These are phyloP conservation scores for Scolanthus callimorphus DNA, from an alignment of 92 coral and sea anemone species.

Conservation along the genomic window DNA sequence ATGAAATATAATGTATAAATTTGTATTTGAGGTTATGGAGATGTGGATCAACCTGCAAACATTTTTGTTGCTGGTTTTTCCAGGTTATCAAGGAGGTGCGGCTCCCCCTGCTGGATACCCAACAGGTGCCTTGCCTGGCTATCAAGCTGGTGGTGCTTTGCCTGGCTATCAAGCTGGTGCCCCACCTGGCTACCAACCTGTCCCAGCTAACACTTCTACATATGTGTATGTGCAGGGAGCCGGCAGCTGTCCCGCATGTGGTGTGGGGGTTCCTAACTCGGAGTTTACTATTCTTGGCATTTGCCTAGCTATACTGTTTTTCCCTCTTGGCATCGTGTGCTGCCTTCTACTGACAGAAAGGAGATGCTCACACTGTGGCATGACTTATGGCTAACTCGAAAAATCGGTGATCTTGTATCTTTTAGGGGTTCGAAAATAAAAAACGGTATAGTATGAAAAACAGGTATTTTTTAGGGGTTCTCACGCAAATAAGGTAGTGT, in stretches of 20 bases:
- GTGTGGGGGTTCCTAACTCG: constrained; percentile 18
- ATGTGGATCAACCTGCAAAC: too few relatives aligned
- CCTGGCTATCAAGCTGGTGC: constrained; percentile 35
- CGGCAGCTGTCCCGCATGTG: constrained; percentile 64
- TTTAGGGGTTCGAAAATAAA: too few relatives aligned
- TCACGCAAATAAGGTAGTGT: too few relatives aligned
- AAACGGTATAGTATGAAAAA: too few relatives aligned
- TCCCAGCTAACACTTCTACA: constrained; percentile 37
- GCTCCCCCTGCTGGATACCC: too few relatives aligned
- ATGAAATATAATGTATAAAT: too few relatives aligned
- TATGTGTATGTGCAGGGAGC: constrained; percentile 15
- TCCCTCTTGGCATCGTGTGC: constrained; percentile 60
- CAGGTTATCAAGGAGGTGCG: too few relatives aligned
- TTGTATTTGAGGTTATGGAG: too few relatives aligned
- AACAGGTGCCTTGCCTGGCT: too few relatives aligned
- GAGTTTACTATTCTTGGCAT: constrained; percentile 47
- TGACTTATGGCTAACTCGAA: constrained; percentile 30
- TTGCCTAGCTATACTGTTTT: constrained; percentile 42
- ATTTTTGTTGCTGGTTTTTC: too few relatives aligned
- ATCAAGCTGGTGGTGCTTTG: constrained; percentile 49
- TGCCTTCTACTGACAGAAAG: constrained; percentile 56
- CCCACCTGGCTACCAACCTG: constrained; percentile 57
- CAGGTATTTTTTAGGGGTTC: too few relatives aligned
- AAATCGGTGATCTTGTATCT: too few relatives aligned
- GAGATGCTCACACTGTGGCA: constrained; percentile 52